A percentile compares a stretch with the other conserved stretches of the same genome.
Conservation (phyloP, 2,113 vertebrate species). For the Ophthalmotilapia sp. region DNA sequence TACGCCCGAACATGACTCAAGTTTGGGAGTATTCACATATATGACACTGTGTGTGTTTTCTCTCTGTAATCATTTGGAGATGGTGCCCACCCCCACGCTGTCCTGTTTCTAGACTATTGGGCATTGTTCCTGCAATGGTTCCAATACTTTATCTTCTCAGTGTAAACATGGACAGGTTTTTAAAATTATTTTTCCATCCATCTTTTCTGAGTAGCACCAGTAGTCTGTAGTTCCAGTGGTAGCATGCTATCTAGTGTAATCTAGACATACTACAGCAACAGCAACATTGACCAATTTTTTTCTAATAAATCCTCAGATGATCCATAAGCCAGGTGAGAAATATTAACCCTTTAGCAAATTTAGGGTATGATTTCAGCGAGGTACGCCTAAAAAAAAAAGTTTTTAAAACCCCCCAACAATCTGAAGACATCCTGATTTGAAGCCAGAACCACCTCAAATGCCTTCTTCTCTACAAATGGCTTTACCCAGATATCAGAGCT, state of each 20-base stretch:
- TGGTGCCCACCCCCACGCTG: not conserved
- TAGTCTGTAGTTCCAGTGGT: not conserved
- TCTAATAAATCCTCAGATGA: not conserved
- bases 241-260: not conserved
- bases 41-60: constrained; percentile 1
- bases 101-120: not conserved
- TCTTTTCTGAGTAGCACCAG: not conserved
- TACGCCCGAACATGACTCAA: constrained; percentile 27
- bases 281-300: not conserved
- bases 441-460: not conserved
- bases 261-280: not conserved
- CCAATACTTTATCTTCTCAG: not conserved
- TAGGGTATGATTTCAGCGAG: not conserved
- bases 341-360: not conserved
- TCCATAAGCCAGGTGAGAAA: not conserved
- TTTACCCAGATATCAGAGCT: not conserved
- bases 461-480: not conserved
- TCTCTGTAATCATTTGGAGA: not conserved
- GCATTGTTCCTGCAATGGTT: not conserved
- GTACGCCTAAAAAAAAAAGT: not conserved
- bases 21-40: constrained; percentile 13
- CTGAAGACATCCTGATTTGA: not conserved
- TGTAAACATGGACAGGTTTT: not conserved
- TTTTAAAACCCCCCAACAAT: not conserved
- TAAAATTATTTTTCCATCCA: not conserved